Base-by-base conservation (phyloP, 2,113 vertebrate genomes). In the Balaenoptera acutorostrata region DNA sequence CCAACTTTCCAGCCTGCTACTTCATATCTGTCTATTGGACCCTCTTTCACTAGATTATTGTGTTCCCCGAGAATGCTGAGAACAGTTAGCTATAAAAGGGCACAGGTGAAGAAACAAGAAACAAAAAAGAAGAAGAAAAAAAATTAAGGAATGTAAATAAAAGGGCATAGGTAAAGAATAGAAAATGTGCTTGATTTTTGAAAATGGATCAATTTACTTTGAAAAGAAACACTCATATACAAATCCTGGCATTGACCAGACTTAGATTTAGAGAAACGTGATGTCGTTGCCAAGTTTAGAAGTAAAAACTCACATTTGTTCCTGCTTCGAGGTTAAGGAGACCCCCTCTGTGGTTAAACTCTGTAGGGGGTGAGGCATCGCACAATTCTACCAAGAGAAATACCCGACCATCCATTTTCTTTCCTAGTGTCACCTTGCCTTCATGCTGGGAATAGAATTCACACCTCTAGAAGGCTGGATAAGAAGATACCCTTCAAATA, bases 331-430 rank as follows among this genome's bases (percentile, higher is more conserved):
- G 15, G 33, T 72, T 57, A 46, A 20, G 7, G 33, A 11, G 8
- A 39, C 2, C 7, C 5, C 7, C 25, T 49, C 21, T 17, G 0
- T 36, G 9, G 0, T 59, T 5, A 27, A 27, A 8, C 2, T 0
- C 4, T 14, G 20, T 3, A 2, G 11, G 12, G 7, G n/a, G 8
- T 5, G 5, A 7, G 7, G 7, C 14, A 2, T 77, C 44, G 59
- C 39, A 10, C 36, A 33, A 8, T 11, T 29, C 21, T 25, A 66
- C 6, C 23, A 29, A 36, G 1, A 6, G 23, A 36, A 88, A 71
- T n/a, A 25, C 6, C 2, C 3, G 14, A 33, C 7, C 2, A 27
- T 29, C 44, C 0, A 2, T 23, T 36, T 20, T 41, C 20, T 46
- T 55, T 13, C 36, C 33, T 7, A 4, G 1, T 31, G 9, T 36